Percentiles rank a stretch among this genome's conserved stretches.
These are phyloP conservation scores for Andrena flavipes DNA, from an alignment of 2,888 invertebrate genomes.

Conservation along the genomic window DNA sequence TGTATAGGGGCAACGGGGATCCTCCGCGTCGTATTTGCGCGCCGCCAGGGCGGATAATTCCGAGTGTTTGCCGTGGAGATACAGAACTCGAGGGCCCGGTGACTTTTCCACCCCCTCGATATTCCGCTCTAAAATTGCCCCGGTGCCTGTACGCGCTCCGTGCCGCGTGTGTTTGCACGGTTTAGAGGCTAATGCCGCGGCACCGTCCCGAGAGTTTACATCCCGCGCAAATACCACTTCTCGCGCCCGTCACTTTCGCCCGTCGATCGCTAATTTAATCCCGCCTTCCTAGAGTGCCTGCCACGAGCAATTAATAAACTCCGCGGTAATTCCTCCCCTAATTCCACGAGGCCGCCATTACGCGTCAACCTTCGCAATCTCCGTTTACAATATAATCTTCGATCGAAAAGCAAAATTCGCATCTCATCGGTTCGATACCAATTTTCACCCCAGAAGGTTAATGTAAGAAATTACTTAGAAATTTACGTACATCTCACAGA, in stretches of 20 bases:
- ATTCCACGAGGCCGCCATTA: background rate
- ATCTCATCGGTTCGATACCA: too few relatives aligned
- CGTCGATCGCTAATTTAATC: conserved; percentile 58
- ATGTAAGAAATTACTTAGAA: too few relatives aligned
- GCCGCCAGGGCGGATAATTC: conserved; percentile 62
- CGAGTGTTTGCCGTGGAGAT: conserved; percentile 73
- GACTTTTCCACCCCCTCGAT: conserved; percentile 69
- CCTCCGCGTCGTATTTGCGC: conserved; percentile 40
- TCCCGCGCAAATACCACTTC: conserved; percentile 63
- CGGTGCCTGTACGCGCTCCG: background rate
- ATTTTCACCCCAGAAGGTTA: too few relatives aligned
- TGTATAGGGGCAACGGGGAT: background rate
- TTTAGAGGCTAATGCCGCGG: conserved; percentile 59
- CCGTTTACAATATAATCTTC: background rate
- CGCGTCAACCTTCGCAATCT: background rate
- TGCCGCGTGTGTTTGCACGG: conserved; percentile 54
- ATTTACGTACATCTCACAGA: too few relatives aligned
- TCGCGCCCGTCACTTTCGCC: conserved; percentile 47
- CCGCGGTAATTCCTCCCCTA: background rate
- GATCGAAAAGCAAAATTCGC: background rate
- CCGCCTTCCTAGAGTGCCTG: conserved; percentile 28
- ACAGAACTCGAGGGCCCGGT: conserved; percentile 42
- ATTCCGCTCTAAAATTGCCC: conserved; percentile 52
- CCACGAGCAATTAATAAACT: conserved; percentile 32
- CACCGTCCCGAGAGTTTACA: conserved; percentile 50